phyloP scores from a whole-genome alignment of 2,113 vertebrate genomes.

The Urocynchramus pylzowi region DNA sequence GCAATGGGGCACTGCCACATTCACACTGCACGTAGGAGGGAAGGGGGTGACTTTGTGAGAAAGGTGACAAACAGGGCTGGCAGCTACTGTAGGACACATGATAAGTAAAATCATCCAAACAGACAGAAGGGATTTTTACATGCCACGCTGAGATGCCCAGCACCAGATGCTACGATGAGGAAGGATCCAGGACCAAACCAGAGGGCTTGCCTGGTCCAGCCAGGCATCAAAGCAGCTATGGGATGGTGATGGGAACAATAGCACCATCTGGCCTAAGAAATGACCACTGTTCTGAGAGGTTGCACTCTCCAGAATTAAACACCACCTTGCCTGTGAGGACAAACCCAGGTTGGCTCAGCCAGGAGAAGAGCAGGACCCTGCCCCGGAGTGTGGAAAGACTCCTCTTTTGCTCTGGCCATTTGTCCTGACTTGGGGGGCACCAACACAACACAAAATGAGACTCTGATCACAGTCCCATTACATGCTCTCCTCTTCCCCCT shows the following conservation, averaged over 20 bases:
- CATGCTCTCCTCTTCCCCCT: background rate
- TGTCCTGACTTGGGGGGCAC: background rate
- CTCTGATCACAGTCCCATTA: background rate
- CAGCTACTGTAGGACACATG: fast-evolving
- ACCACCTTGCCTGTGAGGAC: background rate
- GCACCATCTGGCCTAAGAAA: background rate
- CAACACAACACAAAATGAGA: fast-evolving
- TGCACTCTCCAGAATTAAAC: background rate
- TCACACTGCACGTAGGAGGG: background rate
- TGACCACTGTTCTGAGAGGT: background rate
- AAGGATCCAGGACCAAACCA: background rate
- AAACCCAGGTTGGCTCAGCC: background rate
- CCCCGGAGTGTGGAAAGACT: fast-evolving
- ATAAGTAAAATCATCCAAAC: background rate
- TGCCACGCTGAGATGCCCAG: background rate
- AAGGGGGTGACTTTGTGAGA: background rate
- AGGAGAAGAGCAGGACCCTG: background rate
- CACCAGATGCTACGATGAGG: background rate
- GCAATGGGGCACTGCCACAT: background rate
- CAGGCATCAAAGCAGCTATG: background rate
- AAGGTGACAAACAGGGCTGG: background rate
- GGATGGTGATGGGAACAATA: background rate
- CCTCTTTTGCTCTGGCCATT: background rate
- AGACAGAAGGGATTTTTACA: background rate
- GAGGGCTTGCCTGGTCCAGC: background rate